Percentiles rank a stretch among this genome's conserved stretches.
Conservation (phyloP, 1,140 invertebrate genomes). For the Plutomurus gul region DNA sequence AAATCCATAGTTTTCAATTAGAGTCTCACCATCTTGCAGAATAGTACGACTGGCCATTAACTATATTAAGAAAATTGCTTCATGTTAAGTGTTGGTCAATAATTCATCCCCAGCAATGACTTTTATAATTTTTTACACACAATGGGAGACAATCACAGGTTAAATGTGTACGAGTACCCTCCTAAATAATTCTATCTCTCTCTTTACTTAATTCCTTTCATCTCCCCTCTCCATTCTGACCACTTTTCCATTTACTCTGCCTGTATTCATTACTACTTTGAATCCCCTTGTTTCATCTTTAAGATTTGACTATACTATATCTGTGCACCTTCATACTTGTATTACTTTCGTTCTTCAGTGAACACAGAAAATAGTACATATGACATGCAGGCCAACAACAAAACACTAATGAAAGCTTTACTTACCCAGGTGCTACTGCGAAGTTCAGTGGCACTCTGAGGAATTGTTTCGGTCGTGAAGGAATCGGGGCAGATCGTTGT, state of each 20-base stretch:
- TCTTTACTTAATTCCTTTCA: too few relatives aligned
- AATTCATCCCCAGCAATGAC: too few relatives aligned
- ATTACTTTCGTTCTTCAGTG: too few relatives aligned
- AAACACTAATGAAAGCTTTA: conserved; percentile 8
- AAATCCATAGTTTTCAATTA: conserved; percentile 81
- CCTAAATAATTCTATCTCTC: too few relatives aligned
- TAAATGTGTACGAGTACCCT: too few relatives aligned
- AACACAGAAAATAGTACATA: not conserved
- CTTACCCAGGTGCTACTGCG: conserved; percentile 82
- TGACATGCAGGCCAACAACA: not conserved
- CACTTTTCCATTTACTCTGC: too few relatives aligned
- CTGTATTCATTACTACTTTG: too few relatives aligned
- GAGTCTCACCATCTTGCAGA: conserved; percentile 76
- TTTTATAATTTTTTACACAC: conserved; percentile 5
- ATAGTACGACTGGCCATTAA: conserved; percentile 84
- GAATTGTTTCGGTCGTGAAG: conserved; percentile 67
- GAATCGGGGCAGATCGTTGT: conserved; percentile 80
- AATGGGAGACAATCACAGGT: not conserved
- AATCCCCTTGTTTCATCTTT: too few relatives aligned
- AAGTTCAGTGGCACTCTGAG: conserved; percentile 81
- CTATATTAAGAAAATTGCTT: conserved; percentile 56
- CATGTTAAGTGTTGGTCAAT: too few relatives aligned
- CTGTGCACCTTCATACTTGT: too few relatives aligned
- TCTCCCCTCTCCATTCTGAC: too few relatives aligned
- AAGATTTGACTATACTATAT: too few relatives aligned